Conservation (phyloP, 2,888 invertebrate genomes). For the Lasioglossum leucozonium region DNA sequence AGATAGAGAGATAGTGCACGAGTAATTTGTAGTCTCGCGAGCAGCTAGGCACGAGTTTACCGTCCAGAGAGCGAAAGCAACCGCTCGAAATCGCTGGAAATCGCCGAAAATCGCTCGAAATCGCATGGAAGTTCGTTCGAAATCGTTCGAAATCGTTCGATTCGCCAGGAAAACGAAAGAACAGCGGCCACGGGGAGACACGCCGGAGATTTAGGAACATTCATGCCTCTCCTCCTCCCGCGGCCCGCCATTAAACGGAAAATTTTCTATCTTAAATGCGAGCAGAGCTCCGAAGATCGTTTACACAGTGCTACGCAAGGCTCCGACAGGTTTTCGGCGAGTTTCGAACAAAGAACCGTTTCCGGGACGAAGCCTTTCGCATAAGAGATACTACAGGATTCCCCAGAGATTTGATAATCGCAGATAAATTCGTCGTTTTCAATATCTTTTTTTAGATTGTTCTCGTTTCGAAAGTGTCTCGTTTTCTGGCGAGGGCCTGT, state of each 20-base stretch:
- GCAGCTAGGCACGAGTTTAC: constrained; percentile 55
- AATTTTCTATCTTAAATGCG: constrained; percentile 54
- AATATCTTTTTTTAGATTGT: neutral
- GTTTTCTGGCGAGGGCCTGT: neutral
- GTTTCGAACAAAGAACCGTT: neutral
- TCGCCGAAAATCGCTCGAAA: neutral
- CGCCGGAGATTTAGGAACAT: constrained; percentile 21
- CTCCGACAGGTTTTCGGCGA: constrained; percentile 74
- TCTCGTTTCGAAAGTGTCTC: neutral
- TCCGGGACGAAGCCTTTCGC: constrained; percentile 70
- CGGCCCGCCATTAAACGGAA: neutral
- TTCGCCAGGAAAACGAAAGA: neutral
- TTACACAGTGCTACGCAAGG: constrained; percentile 75
- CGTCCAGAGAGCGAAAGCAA: constrained; percentile 14
- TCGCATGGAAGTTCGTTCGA: neutral
- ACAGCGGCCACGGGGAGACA: neutral
- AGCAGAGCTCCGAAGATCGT: constrained; percentile 74
- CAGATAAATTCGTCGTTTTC: neutral
- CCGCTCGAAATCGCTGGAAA: neutral
- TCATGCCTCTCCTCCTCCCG: constrained; percentile 26
- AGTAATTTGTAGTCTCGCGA: constrained; percentile 70
- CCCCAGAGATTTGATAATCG: neutral
- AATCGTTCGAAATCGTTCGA: neutral
- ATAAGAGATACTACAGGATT: constrained; percentile 30
- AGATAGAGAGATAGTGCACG: constrained; percentile 72